phyloP scores from a whole-genome alignment of 2,797 vertebrate species.

The Oreortyx pictus region DNA sequence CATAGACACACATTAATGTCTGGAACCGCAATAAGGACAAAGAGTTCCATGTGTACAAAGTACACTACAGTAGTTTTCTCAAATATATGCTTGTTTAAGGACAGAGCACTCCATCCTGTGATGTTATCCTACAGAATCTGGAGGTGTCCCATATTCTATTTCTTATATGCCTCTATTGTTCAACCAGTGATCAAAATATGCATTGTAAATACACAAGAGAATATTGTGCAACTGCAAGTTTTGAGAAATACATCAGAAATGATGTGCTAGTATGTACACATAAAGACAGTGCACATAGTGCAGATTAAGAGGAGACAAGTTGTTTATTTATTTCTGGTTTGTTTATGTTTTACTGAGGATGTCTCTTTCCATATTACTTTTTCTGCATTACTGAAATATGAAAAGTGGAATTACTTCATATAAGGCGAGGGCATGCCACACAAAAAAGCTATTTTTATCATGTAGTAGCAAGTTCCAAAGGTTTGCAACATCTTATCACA shows the following conservation, averaged over 20 bases:
- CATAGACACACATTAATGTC: background rate
- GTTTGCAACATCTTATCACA: background rate
- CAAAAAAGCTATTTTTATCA: background rate
- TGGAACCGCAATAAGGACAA: constrained; percentile 11
- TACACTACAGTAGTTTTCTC: background rate
- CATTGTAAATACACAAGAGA: background rate
- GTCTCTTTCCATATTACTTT: background rate
- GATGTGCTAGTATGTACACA: background rate
- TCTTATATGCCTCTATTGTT: background rate
- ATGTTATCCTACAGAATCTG: background rate
- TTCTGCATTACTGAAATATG: background rate
- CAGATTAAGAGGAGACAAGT: too few relatives aligned
- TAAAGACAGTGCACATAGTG: background rate
- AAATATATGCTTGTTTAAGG: background rate
- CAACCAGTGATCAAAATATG: background rate
- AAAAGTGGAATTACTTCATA: background rate
- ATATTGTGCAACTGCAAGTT: background rate
- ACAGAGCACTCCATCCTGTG: background rate
- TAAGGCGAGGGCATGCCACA: background rate
- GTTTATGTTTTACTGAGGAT: background rate
- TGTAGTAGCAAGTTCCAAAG: background rate
- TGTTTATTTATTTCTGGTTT: too few relatives aligned
- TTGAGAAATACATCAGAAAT: background rate
- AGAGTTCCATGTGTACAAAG: background rate
- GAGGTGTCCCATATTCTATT: background rate